Evolutionary conservation across 2,888 invertebrate species (phyloP).

Genomic region (Heliconius sara): DNA sequence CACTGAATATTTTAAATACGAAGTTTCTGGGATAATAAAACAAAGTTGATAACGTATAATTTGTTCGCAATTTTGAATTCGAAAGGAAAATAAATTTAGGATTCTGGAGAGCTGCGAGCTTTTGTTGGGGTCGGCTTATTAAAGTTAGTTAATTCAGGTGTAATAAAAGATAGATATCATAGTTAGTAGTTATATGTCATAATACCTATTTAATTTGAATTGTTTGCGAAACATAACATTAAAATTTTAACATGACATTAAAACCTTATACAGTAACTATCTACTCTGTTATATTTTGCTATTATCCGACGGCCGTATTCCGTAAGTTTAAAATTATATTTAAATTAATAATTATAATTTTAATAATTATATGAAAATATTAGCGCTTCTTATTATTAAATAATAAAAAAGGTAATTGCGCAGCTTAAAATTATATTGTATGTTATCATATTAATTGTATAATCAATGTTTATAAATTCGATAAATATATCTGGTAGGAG

Average conservation of each 20-base stretch:
- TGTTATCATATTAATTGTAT: too few relatives aligned
- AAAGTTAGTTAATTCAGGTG: conserved; percentile 1
- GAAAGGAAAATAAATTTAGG: conserved; percentile 34
- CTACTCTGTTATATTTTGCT: too few relatives aligned
- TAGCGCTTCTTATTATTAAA: too few relatives aligned
- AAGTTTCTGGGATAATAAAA: conserved; percentile 38
- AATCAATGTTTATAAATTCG: too few relatives aligned
- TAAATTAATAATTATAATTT: too few relatives aligned
- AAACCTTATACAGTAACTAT: too few relatives aligned
- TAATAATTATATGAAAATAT: too few relatives aligned
- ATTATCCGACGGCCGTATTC: too few relatives aligned
- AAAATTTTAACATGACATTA: background rate
- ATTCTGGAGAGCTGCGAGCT: conserved; percentile 28
- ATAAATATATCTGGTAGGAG: too few relatives aligned
- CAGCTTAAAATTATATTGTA: too few relatives aligned
- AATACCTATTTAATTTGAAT: background rate
- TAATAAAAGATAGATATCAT: conserved; percentile 1
- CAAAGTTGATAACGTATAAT: conserved; percentile 41
- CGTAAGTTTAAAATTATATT: too few relatives aligned
- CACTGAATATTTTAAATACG: conserved; percentile 15
- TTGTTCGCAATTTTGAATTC: conserved; percentile 36
- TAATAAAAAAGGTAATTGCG: too few relatives aligned
- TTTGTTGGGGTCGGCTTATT: conserved; percentile 17
- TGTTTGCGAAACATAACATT: background rate
- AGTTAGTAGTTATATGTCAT: background rate